Evolutionary conservation across 2,113 vertebrate genomes (phyloP), one percentile per base, ranked within the genome.

Genomic region (Puffinus mauretanicus): DNA sequence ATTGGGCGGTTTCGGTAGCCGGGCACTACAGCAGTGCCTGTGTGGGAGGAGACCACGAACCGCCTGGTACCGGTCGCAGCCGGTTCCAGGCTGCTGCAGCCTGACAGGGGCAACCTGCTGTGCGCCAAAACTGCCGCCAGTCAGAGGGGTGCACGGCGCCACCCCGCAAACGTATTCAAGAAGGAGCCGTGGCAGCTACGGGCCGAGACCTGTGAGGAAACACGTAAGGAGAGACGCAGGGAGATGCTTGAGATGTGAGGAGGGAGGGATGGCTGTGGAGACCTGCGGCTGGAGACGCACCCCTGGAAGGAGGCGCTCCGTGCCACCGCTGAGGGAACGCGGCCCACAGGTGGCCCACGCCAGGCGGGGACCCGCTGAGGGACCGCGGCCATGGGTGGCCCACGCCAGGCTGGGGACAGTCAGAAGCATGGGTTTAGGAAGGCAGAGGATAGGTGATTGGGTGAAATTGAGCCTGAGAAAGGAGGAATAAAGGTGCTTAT

Each of bases 381-480:
- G 51, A 22, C 14, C 0, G 3, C 1, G 0, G n/a, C 42, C n/a
- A 5, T 1, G 29, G 36, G 61, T 2, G 1, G 67, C 27, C 10
- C 34, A 10, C 1, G 0, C 13, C 42, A 11, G 27, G 8, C 0
- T 17, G 29, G 24, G 11, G 34, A 4, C 17, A 16, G 30, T 16
- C n/a, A 21, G 36, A 34, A 57, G 36, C 27, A 10, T 2, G 19
- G 36, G 49, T 29, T 65, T 36, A 27, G n/a, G 36, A 44, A 73
- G 27, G 32, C 20, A 44, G 9, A n/a, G 40, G 15, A 11, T 5
- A 29, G 11, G n/a, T 10, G 13, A n/a, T 3, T 14, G 13, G 4
- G 13, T 70, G 80, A 51, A 85, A 69, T 0, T 19, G 42, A 69
- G 44, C 7, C 21, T 13, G 18, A 16, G 34, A 51, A 79, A 73